Percentiles rank a stretch among this genome's conserved stretches.
Evolutionary conservation across 2,888 invertebrate genomes (phyloP).

Genomic region (Scaeva pyrastri): DNA sequence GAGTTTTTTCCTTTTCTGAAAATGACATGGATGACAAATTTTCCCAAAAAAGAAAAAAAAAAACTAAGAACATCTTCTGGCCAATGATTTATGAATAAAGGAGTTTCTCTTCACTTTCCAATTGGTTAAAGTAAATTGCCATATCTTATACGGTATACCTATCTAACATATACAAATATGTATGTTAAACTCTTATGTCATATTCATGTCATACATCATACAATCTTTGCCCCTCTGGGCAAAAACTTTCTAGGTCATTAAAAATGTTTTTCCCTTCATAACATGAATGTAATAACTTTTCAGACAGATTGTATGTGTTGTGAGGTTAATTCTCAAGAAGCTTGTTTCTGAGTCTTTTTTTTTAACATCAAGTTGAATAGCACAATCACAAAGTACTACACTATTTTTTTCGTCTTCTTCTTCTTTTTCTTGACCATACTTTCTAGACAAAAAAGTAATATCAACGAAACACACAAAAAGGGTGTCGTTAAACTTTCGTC

Average conservation of each 20-base stretch:
- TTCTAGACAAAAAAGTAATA: not conserved
- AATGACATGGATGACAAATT: too few relatives aligned
- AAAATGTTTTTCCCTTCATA: not conserved
- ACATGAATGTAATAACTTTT: constrained; percentile 21
- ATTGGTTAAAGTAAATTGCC: too few relatives aligned
- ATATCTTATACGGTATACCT: too few relatives aligned
- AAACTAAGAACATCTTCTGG: too few relatives aligned
- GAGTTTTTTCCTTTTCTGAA: too few relatives aligned
- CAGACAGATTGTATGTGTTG: constrained; percentile 27
- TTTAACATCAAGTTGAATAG: constrained; percentile 29
- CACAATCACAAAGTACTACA: constrained; percentile 40
- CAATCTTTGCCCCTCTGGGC: not conserved
- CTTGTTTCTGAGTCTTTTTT: not conserved
- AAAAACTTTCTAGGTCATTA: not conserved
- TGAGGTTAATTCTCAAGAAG: constrained; percentile 5
- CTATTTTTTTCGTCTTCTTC: constrained; percentile 30
- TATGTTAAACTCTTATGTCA: constrained; percentile 5
- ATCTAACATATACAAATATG: not conserved
- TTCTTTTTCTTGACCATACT: not conserved
- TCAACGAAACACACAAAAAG: not conserved
- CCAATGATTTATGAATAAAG: too few relatives aligned
- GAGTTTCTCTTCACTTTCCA: too few relatives aligned
- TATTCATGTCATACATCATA: constrained; percentile 20
- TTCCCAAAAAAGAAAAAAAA: too few relatives aligned
- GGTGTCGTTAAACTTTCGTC: constrained; percentile 33